Evolutionary conservation across 1,140 invertebrate genomes (phyloP).

Genomic region (Bombus consobrinus): DNA sequence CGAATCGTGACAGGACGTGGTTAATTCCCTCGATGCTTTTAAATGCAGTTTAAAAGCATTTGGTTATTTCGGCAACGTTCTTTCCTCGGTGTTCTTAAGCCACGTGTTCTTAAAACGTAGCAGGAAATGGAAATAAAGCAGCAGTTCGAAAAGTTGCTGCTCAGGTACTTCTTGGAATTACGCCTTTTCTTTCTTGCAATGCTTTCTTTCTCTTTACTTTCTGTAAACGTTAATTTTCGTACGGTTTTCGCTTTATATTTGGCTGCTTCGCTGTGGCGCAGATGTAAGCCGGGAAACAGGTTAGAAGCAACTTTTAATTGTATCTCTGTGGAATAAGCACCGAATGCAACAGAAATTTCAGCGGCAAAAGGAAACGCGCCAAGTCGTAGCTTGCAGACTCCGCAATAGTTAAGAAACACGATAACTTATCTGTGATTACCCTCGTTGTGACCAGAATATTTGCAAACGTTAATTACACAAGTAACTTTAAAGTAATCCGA

Average conservation of each 20-base stretch:
- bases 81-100: too few relatives aligned
- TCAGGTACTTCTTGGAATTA: not conserved
- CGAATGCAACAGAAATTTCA: not conserved
- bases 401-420: not conserved
- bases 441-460: not conserved
- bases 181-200: not conserved
- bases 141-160: slow-evolving; percentile 7
- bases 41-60: not conserved
- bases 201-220: not conserved
- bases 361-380: too few relatives aligned
- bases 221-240: slow-evolving; percentile 9
- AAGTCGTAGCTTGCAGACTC: not conserved
- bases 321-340: not conserved
- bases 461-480: not conserved
- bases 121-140: not conserved
- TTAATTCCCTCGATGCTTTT: not conserved
- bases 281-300: not conserved
- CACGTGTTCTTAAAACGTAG: not conserved
- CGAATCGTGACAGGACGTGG: too few relatives aligned
- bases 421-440: not conserved
- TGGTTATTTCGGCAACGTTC: not conserved
- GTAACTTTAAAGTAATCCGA: not conserved
- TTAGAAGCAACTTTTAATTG: slow-evolving; percentile 5
- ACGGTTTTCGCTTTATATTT: not conserved
- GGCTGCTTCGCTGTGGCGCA: not conserved